These are phyloP conservation scores for Bombyx mandarina DNA, from an alignment of 1,140 invertebrate genomes.

Conservation along the genomic window DNA sequence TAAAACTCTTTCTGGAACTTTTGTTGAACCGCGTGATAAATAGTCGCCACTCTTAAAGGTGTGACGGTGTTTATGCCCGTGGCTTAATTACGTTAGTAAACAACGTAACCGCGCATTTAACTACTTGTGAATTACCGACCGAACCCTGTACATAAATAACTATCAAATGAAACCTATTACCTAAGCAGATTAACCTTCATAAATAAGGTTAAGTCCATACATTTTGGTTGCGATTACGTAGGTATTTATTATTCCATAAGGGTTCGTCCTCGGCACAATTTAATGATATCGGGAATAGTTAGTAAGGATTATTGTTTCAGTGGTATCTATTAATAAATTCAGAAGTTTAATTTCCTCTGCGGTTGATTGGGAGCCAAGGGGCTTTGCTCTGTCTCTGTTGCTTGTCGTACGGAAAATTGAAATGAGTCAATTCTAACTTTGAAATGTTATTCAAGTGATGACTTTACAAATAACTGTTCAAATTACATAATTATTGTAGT, in stretches of 20 bases:
- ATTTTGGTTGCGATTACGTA: slow-evolving; percentile 10
- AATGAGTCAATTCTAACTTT: too few species aligned
- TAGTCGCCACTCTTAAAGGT: slow-evolving; percentile 31
- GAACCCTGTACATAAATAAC: too few species aligned
- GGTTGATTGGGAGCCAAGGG: slow-evolving; percentile 29
- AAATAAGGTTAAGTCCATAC: slow-evolving; percentile 7
- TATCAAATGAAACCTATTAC: too few species aligned
- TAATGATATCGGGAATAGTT: slow-evolving; percentile 18
- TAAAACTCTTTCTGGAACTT: slow-evolving; percentile 46
- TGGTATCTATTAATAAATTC: slow-evolving; percentile 26
- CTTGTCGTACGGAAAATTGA: too few species aligned
- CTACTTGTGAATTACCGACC: too few species aligned
- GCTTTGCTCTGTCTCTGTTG: neutral
- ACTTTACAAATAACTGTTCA: too few species aligned
- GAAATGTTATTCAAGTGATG: too few species aligned
- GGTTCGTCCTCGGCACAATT: neutral
- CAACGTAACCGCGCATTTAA: neutral
- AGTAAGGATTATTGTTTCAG: slow-evolving; percentile 30
- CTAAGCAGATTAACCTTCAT: neutral
- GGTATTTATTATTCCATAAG: slow-evolving; percentile 8
- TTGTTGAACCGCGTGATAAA: slow-evolving; percentile 44
- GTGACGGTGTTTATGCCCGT: slow-evolving; percentile 5
- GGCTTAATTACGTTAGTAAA: slow-evolving; percentile 7
- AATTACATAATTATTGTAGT: too few species aligned
- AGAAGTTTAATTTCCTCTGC: slow-evolving; percentile 41